Base-by-base conservation (phyloP, 2,113 vertebrate genomes). In the Tautogolabrus adspersus region DNA sequence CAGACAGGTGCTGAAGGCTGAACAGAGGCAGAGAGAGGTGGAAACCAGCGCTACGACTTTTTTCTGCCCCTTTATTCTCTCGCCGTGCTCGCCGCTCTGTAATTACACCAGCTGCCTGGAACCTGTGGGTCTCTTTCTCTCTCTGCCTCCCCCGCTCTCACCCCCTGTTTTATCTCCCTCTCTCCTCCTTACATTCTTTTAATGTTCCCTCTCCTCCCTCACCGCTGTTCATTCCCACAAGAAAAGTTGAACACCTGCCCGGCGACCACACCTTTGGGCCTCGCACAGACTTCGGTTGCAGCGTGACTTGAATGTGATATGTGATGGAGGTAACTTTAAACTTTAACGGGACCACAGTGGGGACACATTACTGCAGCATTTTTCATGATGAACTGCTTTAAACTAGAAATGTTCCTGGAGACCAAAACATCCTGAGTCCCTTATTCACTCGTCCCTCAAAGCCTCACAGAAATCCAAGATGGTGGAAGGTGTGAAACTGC, bases 71-170 rank as follows among this genome's bases (percentile, higher is more conserved):
- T 79, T 79, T 69, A 23, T 75, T 69, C 77, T 85, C 72, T 71
- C 38, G 61, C 58, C 74, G 65, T 8, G 72, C 58, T 59, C 5
- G 65, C 75, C 72, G 81, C 87, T 84, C 84, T 89, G 75, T 89
- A 89, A 89, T 89, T 89, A 89, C 78, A 73, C 84, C 87, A 86
- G 87, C 87, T 89, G 84, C 84, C 69, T 69, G 37, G 37, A 80
- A 65, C 52, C 57, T 40, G 23, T 46, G 65, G 55, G 6, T 75
- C 15, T 38, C 37, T 37, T 19, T 37, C 42, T 23, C 44, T 30
- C n/a, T 58, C 61, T 21, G 49, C 57, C 66, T 61, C 38, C 42
- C 5, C 26, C 26, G 26, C 40, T 11, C n/a, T 16, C 72, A 68
- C 26, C 62, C 66, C 69, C 30, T 21, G 68, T 59, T 82, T 77